Evolutionary conservation across 2,113 vertebrate species (phyloP).

Genomic region (Ciconia maguari): DNA sequence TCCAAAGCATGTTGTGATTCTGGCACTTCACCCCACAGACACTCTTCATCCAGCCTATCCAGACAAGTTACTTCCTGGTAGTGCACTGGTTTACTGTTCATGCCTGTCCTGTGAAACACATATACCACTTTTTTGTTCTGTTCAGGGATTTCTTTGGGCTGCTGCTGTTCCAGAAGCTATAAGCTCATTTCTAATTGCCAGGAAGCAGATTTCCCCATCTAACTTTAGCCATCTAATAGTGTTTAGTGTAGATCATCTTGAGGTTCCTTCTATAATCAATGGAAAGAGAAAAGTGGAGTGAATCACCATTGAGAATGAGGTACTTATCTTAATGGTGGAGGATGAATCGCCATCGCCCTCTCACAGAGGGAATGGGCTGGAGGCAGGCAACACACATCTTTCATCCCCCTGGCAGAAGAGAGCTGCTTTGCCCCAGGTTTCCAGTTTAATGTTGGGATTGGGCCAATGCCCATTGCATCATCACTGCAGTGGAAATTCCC

Average conservation of each 20-base stretch:
- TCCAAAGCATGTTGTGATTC: background rate
- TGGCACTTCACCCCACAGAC: background rate
- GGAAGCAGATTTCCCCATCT: background rate
- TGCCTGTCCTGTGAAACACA: background rate
- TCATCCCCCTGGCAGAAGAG: background rate
- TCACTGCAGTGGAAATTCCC: background rate
- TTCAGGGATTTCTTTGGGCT: background rate
- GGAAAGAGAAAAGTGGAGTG: background rate
- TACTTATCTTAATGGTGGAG: background rate
- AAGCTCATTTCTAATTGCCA: background rate
- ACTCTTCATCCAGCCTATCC: background rate
- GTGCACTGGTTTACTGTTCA: background rate
- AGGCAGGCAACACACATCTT: background rate
- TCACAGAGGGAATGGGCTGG: background rate
- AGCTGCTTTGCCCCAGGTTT: background rate
- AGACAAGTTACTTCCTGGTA: background rate
- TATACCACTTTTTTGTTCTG: accelerated
- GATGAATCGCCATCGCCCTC: background rate
- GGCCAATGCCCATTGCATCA: background rate
- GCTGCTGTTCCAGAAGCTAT: background rate
- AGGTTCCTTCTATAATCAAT: background rate
- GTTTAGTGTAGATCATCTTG: background rate
- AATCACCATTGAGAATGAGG: background rate
- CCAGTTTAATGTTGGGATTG: background rate
- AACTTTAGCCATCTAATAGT: background rate